Conservation (phyloP, 2,888 invertebrate species). For the Callosobruchus maculatus region DNA sequence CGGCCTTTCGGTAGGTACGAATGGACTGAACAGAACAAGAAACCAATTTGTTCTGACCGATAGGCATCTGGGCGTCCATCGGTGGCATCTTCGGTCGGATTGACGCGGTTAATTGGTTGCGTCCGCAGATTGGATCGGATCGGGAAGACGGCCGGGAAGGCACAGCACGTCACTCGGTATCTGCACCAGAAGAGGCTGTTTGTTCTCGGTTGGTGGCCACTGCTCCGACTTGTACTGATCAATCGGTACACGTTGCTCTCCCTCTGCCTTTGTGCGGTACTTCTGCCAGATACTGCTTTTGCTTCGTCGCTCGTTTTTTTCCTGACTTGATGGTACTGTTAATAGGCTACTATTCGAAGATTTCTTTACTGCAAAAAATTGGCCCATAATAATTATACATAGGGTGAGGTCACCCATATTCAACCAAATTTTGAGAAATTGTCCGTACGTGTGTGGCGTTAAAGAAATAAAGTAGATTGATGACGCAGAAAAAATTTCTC, state of each 20-base stretch:
- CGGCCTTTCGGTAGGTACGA: not conserved
- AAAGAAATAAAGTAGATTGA: too few relatives aligned
- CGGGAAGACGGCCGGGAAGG: not conserved
- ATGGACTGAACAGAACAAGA: not conserved
- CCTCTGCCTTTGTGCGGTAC: not conserved
- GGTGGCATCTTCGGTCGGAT: not conserved
- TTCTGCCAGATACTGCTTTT: not conserved
- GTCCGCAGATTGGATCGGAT: not conserved
- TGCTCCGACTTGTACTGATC: not conserved
- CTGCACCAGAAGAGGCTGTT: not conserved
- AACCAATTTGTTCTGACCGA: not conserved
- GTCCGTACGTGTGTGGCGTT: too few relatives aligned
- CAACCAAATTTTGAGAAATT: too few relatives aligned
- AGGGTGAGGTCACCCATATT: too few relatives aligned
- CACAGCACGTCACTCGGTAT: not conserved
- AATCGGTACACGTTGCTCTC: not conserved
- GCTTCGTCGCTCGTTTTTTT: too few relatives aligned
- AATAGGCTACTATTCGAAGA: not conserved
- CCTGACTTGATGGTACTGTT: not conserved
- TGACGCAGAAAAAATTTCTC: too few relatives aligned
- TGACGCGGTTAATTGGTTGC: not conserved
- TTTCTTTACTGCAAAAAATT: too few relatives aligned
- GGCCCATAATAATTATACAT: too few relatives aligned
- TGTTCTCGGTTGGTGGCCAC: not conserved
- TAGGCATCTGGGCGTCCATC: not conserved